Evolutionary conservation across 2,888 invertebrate genomes (phyloP), one percentile per base, ranked within the genome.

Genomic region (Drosophila percnosoma): DNA sequence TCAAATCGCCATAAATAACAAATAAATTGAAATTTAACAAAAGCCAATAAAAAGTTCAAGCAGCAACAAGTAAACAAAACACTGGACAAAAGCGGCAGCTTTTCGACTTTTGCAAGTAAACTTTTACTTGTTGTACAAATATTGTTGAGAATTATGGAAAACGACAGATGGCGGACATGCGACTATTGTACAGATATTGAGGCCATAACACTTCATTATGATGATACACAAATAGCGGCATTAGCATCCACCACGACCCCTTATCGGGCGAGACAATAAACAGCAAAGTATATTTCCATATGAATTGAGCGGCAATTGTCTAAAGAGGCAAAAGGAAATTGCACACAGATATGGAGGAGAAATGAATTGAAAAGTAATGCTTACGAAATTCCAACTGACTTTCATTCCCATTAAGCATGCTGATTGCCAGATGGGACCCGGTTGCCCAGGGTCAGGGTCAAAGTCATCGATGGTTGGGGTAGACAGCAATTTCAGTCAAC

Each of bases 251-350:
- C 24, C 27, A 11, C 18, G 18, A 29, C 29, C 21, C 15, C 57
- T 13, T 13, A 27, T 45, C 29, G 5, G 49, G 40, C 67, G 57
- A 67, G 68, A 67, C 68, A 68, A 68, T 68, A 67, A 57, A 42
- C 57, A 57, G 67, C 57, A 33, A 60, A 68, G 40, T 48, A 57
- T 31, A 87, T 83, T 89, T 87, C 82, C 87, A 87, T 87, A 75
- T 83, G 87, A 87, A 87, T 85, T 74, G 82, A 75, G 80, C 83
- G 68, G 73, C 82, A 87, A 85, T 85, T 83, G 84, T 72, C 73
- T 65, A 62, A 69, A 68, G 66, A 69, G 74, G 65, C 59, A 52
- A 67, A 67, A 68, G 65, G 63, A 74, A 84, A 84, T 75, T 68
- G 73, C 71, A 70, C 40, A 40, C 57, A 57, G 33, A 15, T 15